A percentile compares a stretch with the other conserved stretches of the same genome.
Evolutionary conservation across 2,113 vertebrate genomes (phyloP).

Genomic region (Cephalopterus ornatus): DNA sequence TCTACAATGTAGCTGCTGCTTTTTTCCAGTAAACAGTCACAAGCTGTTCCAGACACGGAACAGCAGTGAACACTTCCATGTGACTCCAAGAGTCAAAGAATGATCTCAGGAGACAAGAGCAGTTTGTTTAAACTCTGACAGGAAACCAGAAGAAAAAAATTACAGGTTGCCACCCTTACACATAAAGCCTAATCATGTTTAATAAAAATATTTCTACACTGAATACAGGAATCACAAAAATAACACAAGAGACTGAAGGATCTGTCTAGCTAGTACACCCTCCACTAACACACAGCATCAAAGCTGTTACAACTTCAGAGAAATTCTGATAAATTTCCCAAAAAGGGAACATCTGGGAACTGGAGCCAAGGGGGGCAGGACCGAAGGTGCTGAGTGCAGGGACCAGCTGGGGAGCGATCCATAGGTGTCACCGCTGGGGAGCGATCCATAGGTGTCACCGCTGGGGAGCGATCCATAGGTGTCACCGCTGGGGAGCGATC

Average conservation of each 20-base stretch:
- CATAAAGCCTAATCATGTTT: not conserved
- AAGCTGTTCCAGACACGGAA: constrained; percentile 53
- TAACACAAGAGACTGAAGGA: not conserved
- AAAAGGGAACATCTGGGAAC: not conserved
- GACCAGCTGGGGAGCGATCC: not conserved
- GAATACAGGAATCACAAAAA: not conserved
- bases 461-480: not conserved
- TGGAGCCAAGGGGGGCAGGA: not conserved
- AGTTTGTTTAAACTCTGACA: not conserved
- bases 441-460: too few species aligned
- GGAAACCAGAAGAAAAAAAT: constrained; percentile 22
- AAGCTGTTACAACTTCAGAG: not conserved
- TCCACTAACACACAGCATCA: not conserved
- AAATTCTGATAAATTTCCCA: not conserved
- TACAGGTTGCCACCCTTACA: not conserved
- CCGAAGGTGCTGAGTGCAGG: not conserved
- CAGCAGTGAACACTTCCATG: constrained; percentile 43
- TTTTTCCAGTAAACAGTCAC: constrained; percentile 66
- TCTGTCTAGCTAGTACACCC: not conserved
- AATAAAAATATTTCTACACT: not conserved
- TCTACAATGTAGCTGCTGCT: constrained; percentile 44
- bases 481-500: not conserved
- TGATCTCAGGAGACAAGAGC: constrained; percentile 25
- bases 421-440: not conserved
- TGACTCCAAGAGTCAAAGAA: constrained; percentile 14